Percentiles rank a stretch among this genome's conserved stretches.
These are phyloP conservation scores for zebrafish (Danio rerio) DNA, from an alignment of 2,113 vertebrate genomes.

Conservation along the genomic window DNA sequence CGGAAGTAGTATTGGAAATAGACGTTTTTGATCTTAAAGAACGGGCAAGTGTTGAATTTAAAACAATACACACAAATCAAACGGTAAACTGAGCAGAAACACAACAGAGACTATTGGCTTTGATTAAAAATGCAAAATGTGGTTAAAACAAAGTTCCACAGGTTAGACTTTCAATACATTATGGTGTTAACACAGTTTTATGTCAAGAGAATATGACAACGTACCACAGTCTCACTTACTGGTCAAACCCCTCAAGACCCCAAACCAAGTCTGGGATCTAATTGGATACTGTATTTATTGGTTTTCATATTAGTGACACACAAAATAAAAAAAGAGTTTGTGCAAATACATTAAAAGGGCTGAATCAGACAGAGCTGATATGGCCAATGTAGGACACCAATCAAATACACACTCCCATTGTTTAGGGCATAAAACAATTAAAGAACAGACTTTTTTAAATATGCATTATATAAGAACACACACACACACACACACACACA, in stretches of 20 bases:
- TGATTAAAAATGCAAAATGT: constrained; percentile 23
- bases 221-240: constrained; percentile 31
- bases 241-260: constrained; percentile 50
- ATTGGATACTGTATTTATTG: constrained; percentile 57
- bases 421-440: constrained; percentile 64
- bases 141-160: neutral
- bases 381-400: constrained; percentile 41
- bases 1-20: neutral
- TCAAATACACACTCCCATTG: constrained; percentile 51
- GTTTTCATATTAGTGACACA: constrained; percentile 51
- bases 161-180: constrained; percentile 8
- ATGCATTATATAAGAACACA: constrained; percentile 63
- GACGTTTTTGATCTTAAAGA: neutral
- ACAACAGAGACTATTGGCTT: neutral
- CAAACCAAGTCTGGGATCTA: constrained; percentile 41
- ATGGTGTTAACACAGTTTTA: constrained; percentile 26
- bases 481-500: constrained; percentile 56
- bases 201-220: constrained; percentile 19
- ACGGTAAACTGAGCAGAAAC: neutral
- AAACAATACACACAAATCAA: neutral
- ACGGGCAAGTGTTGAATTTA: neutral
- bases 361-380: constrained; percentile 48
- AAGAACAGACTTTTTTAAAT: constrained; percentile 63
- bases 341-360: constrained; percentile 61
- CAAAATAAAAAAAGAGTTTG: constrained; percentile 55